phyloP scores from a whole-genome alignment of 2,888 invertebrate genomes.

The Tineola bisselliella region DNA sequence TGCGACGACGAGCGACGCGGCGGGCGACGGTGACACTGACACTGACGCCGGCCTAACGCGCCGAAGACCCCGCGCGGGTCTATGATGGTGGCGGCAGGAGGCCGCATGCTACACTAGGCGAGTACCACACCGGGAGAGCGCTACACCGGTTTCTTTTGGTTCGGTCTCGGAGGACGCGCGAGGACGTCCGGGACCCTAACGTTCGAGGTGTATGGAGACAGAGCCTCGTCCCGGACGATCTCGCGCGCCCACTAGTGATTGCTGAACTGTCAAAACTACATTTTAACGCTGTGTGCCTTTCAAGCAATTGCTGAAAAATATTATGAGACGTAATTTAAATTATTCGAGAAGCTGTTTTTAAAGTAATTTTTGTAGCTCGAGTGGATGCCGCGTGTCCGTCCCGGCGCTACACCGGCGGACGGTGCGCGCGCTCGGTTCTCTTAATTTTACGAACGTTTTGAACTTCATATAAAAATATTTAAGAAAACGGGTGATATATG shows the following conservation, averaged over 20 bases:
- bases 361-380: constrained; percentile 15
- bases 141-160: constrained; percentile 15
- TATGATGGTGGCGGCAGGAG: constrained; percentile 5
- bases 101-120: constrained; percentile 18
- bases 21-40: constrained; percentile 92
- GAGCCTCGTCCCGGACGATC: constrained; percentile 39
- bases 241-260: constrained; percentile 19
- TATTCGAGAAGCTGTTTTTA: constrained; percentile 47
- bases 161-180: constrained; percentile 15
- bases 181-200: constrained; percentile 31
- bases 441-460: constrained; percentile 51
- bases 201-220: constrained; percentile 24
- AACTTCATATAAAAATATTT: constrained; percentile 65
- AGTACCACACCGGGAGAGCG: constrained; percentile 12
- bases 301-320: constrained; percentile 79
- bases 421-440: constrained; percentile 47
- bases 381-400: constrained; percentile 36
- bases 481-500: constrained; percentile 67
- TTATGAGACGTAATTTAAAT: constrained; percentile 54
- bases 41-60: constrained; percentile 86
- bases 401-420: constrained; percentile 44
- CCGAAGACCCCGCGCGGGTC: constrained; percentile 15
- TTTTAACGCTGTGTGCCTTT: constrained; percentile 81
- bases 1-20: constrained; percentile 85
- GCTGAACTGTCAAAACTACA: constrained; percentile 66